Evolutionary conservation across 2,888 invertebrate species (phyloP).

Genomic region (Acronicta leporina): DNA sequence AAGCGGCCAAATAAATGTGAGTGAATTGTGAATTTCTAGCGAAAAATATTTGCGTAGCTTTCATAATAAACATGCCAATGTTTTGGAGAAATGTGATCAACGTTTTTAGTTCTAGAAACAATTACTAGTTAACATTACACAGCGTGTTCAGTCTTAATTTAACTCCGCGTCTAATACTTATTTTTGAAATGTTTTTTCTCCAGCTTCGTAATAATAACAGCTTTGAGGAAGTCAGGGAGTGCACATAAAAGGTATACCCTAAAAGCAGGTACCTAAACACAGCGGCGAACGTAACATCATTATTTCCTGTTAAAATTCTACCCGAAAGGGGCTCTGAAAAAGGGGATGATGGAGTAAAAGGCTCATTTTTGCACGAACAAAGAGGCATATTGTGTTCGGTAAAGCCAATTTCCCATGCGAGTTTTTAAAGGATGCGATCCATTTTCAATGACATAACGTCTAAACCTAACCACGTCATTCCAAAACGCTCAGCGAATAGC

Average conservation of each 20-base stretch:
- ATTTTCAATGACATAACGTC: constrained; percentile 8
- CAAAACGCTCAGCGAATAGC: too few species aligned
- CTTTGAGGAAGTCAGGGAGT: constrained; percentile 33
- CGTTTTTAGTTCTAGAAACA: constrained; percentile 11
- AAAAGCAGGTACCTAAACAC: constrained; percentile 52
- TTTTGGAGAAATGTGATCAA: background rate
- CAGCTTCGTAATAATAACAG: constrained; percentile 9
- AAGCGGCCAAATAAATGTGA: constrained; percentile 32
- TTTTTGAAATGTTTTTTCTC: background rate
- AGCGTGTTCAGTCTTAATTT: background rate
- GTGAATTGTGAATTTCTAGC: constrained; percentile 24
- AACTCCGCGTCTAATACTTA: too few species aligned
- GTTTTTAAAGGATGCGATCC: constrained; percentile 53
- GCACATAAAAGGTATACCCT: constrained; percentile 35
- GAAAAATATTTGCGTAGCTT: constrained; percentile 16
- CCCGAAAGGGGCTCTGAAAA: constrained; percentile 63
- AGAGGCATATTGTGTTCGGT: constrained; percentile 77
- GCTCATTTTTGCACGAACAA: constrained; percentile 72
- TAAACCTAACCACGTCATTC: too few species aligned
- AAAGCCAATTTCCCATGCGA: constrained; percentile 68
- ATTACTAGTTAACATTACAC: background rate
- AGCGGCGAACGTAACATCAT: constrained; percentile 68
- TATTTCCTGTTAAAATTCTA: constrained; percentile 75
- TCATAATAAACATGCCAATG: constrained; percentile 5
- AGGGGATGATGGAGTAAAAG: constrained; percentile 74